Base-by-base conservation (phyloP, 1,140 invertebrate genomes). In the Meloidogyne hapla region DNA sequence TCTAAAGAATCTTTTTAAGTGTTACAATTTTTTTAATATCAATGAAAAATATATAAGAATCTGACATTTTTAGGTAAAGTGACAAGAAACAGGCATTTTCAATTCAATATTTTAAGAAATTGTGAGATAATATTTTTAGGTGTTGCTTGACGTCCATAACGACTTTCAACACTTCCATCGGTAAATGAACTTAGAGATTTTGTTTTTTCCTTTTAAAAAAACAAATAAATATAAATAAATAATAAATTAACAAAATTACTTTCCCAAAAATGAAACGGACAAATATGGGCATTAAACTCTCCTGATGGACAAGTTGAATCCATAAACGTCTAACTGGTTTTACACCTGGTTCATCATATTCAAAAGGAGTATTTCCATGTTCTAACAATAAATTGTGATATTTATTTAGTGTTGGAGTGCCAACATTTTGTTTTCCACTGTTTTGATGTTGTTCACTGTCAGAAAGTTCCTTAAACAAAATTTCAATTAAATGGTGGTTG, bases 221-320 rank as follows among this genome's bases (percentile, higher is more conserved):
- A 15, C 25, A 65, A 67, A 28, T 42, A 1, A 2, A 4, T 45
- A 18, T 1, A 18, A 0, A 18, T 48, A n/a, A n/a, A n/a, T n/a
- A n/a, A n/a, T n/a, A 42, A 42, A 42, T 12, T 42, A 42, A 42
- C 9, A 42, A 42, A 42, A 1, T 18, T 40, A 91, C 90, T 80
- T 92, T 92, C 0, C 93, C 93, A 89, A 97, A 99, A 77, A 99
- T 93, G 80, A 94, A 93, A 69, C 94, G 91, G 81, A 99, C 94
- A 88, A 99, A 99, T 66, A 96, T 91, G 83, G 98, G 94, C 87
- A 96, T 94, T 63, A 97, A 92, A 42, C 90, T 88, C 88, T 98
- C 94, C 88, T 99, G 94, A 66, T 93, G 90, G 1, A 99, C 92
- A 76, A 99, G 89, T 87, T 92, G 96, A 86, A 38, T 92, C 96